phyloP scores from a whole-genome alignment of 2,797 vertebrate genomes.

The Silurus aristotelis region DNA sequence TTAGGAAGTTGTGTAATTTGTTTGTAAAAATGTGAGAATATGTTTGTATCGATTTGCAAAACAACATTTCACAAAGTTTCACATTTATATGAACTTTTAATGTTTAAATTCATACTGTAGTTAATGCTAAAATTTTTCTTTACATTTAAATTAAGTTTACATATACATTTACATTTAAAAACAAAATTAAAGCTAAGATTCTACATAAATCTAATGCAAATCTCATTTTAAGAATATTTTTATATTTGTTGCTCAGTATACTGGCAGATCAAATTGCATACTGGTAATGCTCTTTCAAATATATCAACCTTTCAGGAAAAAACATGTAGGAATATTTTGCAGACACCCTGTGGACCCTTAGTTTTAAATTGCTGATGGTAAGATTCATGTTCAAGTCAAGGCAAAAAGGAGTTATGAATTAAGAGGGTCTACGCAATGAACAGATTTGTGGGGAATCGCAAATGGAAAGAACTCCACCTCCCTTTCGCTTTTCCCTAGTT shows the following conservation, averaged over 20 bases:
- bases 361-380: background rate
- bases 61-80: too few species aligned
- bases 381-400: background rate
- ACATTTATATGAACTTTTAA: background rate
- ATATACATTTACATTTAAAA: background rate
- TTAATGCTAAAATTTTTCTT: background rate
- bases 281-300: background rate
- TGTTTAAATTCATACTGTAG: background rate
- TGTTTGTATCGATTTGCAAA: background rate
- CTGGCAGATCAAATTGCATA: background rate
- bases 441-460: slow-evolving; percentile 44
- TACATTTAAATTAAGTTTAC: background rate
- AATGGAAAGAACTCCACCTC: slow-evolving; percentile 35
- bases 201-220: too few species aligned
- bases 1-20: background rate
- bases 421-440: slow-evolving; percentile 21
- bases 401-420: background rate
- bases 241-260: background rate
- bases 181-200: too few species aligned
- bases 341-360: background rate
- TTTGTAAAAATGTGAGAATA: background rate
- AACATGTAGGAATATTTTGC: background rate
- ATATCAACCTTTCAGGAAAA: background rate
- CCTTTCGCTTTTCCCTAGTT: background rate
- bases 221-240: background rate